These are phyloP conservation scores for Papilio polytes DNA, from an alignment of 1,140 invertebrate genomes.

Conservation along the genomic window DNA sequence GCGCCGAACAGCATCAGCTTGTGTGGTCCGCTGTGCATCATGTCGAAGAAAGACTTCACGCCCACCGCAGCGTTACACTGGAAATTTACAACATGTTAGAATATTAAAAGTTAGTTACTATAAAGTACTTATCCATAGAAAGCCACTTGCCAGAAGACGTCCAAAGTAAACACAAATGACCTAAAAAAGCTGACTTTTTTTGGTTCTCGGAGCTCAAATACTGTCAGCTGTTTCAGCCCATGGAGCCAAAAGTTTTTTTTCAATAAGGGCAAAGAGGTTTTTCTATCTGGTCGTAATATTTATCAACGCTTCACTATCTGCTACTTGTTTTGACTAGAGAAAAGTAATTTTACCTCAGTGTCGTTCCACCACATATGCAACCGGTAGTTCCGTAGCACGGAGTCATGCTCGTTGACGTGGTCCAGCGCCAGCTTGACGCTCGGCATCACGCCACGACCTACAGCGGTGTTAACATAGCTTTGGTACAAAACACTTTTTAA, in stretches of 20 bases:
- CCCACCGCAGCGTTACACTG: slow-evolving; percentile 99
- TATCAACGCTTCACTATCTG: no score
- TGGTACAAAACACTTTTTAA: slow-evolving; percentile 52
- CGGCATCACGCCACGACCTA: slow-evolving; percentile 96
- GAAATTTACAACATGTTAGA: slow-evolving; percentile 47
- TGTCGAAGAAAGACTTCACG: slow-evolving; percentile 98
- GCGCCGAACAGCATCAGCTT: slow-evolving; percentile 98
- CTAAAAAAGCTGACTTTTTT: neutral
- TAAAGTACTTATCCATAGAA: neutral
- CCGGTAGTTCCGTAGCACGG: slow-evolving; percentile 92
- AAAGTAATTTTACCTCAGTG: slow-evolving; percentile 89
- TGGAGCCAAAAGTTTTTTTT: no score
- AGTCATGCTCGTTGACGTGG: slow-evolving; percentile 95
- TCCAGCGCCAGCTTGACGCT: slow-evolving; percentile 96
- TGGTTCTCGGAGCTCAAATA: neutral
- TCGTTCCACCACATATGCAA: slow-evolving; percentile 98
- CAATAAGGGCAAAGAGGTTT: no score
- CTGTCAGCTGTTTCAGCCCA: no score
- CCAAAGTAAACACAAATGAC: no score
- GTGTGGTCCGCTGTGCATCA: slow-evolving; percentile 96
- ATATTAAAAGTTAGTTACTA: neutral
- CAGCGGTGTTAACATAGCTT: slow-evolving; percentile 67
- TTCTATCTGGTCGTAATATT: no score
- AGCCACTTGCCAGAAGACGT: no score
- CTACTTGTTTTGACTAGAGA: no score